phyloP scores from a whole-genome alignment of 2,113 vertebrate species.

The Colossoma macropomum region DNA sequence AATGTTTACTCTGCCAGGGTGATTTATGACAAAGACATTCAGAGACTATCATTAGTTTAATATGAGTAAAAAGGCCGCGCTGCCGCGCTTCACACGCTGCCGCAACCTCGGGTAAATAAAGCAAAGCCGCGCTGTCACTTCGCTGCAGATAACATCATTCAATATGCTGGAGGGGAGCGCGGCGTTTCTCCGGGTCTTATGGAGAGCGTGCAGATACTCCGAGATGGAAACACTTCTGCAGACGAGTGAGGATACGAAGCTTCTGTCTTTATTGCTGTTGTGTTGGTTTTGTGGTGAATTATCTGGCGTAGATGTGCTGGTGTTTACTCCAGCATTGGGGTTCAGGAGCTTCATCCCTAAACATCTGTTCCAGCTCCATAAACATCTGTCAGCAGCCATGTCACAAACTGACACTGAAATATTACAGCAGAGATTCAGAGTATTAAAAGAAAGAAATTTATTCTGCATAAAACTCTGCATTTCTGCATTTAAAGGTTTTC shows the following conservation, averaged over 20 bases:
- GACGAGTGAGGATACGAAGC: background rate
- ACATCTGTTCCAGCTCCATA: background rate
- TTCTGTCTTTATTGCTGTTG: background rate
- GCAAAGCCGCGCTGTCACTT: slow-evolving; percentile 64
- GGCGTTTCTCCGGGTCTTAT: slow-evolving; percentile 59
- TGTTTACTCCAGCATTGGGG: slow-evolving; percentile 10
- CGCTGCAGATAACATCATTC: slow-evolving; percentile 66
- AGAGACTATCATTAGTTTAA: slow-evolving; percentile 71
- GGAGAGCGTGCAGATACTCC: slow-evolving; percentile 32
- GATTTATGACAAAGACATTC: slow-evolving; percentile 75
- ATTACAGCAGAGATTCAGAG: background rate
- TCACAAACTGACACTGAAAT: background rate
- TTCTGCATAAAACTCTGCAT: background rate
- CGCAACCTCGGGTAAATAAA: slow-evolving; percentile 69
- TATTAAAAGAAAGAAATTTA: background rate
- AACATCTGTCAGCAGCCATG: background rate
- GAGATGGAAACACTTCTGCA: slow-evolving; percentile 33
- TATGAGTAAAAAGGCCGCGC: slow-evolving; percentile 63
- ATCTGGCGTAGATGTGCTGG: background rate
- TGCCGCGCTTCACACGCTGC: slow-evolving; percentile 62
- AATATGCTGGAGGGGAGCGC: slow-evolving; percentile 51
- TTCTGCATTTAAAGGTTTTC: too few relatives aligned
- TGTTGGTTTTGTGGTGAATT: background rate
- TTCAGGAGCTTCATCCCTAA: background rate
- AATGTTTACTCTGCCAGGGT: slow-evolving; percentile 66